A percentile compares a stretch with the other conserved stretches of the same genome.
phyloP scores from a whole-genome alignment of 2,888 invertebrate genomes.

The Campoplex nolae region DNA sequence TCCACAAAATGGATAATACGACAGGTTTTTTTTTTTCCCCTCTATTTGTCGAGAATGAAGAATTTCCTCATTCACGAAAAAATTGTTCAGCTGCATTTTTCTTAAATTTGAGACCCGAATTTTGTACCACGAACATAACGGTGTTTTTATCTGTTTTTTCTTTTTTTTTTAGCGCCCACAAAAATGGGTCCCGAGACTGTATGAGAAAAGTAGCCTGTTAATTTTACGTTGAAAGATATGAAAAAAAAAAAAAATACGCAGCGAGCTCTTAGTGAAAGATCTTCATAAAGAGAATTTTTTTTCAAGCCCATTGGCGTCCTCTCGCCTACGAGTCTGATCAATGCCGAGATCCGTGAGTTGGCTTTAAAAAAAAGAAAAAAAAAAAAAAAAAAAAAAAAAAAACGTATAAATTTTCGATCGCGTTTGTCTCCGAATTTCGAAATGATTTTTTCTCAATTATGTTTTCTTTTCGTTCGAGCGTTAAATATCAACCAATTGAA shows the following conservation, averaged over 20 bases:
- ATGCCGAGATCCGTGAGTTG: not conserved
- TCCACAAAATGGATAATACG: slow-evolving; percentile 12
- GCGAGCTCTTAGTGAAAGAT: not conserved
- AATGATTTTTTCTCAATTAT: not conserved
- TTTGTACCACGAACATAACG: no score
- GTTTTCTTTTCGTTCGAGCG: not conserved
- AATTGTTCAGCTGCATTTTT: not conserved
- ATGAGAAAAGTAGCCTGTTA: no score
- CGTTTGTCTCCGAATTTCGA: not conserved
- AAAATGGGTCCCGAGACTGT: not conserved
- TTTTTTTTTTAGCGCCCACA: not conserved
- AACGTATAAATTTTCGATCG: not conserved
- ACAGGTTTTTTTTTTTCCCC: slow-evolving; percentile 12
- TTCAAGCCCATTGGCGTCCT: not conserved
- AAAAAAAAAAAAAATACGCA: not conserved
- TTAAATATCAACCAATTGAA: not conserved
- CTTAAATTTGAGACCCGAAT: no score
- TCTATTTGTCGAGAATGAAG: not conserved
- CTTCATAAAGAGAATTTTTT: not conserved
- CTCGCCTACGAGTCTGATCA: not conserved
- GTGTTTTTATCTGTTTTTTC: not conserved
- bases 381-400: not conserved
- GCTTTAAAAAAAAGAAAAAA: not conserved
- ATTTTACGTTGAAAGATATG: not conserved
- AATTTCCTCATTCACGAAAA: not conserved